Evolutionary conservation across 2,113 vertebrate species (phyloP).

Genomic region (Zootoca vivipara): DNA sequence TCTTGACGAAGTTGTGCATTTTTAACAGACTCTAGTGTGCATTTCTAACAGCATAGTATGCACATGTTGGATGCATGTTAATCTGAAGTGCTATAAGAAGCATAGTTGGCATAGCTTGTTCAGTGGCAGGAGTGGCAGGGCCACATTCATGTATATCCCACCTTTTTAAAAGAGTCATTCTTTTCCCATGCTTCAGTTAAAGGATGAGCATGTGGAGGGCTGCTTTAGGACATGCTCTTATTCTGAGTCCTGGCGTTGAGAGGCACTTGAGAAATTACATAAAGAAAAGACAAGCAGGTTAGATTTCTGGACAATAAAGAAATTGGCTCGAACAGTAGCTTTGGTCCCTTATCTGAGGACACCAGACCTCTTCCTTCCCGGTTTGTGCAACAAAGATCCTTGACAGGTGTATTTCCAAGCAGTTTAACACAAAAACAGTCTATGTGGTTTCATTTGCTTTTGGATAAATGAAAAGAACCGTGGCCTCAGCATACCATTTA

Average conservation of each 20-base stretch:
- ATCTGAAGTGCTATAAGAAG: background rate
- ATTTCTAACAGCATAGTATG: background rate
- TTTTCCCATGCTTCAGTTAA: background rate
- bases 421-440: background rate
- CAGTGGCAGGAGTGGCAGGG: background rate
- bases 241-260: background rate
- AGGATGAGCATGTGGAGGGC: background rate
- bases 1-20: background rate
- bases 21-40: background rate
- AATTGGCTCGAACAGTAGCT: background rate
- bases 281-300: background rate
- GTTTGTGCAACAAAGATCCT: background rate
- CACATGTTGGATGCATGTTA: background rate
- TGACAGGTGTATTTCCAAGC: slow-evolving; percentile 3
- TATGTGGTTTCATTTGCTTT: slow-evolving; percentile 9
- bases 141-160: too few relatives aligned
- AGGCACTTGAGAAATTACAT: background rate
- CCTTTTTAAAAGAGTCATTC: background rate
- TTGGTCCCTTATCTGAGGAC: background rate
- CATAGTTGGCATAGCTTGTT: background rate
- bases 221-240: background rate
- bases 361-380: background rate
- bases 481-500: background rate
- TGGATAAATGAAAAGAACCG: background rate
- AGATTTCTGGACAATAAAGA: background rate